Conservation (phyloP, 2,797 vertebrate species). For the Enteromius trimaculatus region DNA sequence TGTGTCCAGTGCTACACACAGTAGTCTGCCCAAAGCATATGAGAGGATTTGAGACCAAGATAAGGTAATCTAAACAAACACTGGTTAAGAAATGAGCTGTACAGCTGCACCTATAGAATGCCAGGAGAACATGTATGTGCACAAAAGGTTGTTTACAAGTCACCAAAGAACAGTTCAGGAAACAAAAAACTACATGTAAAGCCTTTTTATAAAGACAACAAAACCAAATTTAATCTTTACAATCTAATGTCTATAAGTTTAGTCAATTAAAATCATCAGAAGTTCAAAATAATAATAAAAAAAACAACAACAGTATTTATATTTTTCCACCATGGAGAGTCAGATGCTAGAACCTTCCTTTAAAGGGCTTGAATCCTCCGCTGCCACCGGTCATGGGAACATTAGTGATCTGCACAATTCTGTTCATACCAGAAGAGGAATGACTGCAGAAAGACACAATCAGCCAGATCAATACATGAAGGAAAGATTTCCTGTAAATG, state of each 20-base stretch:
- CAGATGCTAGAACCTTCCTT: slow-evolving; percentile 87
- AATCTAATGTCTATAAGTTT: slow-evolving; percentile 61
- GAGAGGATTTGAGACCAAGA: slow-evolving; percentile 57
- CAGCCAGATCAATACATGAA: not conserved
- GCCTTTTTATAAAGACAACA: slow-evolving; percentile 74
- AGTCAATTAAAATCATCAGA: slow-evolving; percentile 71
- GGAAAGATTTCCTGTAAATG: not conserved
- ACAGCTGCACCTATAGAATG: slow-evolving; percentile 63
- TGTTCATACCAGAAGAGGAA: slow-evolving; percentile 89
- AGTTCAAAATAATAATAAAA: slow-evolving; percentile 66
- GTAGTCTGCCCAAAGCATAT: slow-evolving; percentile 24
- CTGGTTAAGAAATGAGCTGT: slow-evolving; percentile 59
- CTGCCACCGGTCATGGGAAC: slow-evolving; percentile 88
- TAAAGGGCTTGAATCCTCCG: slow-evolving; percentile 94
- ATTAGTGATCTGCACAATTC: slow-evolving; percentile 96
- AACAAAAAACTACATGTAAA: slow-evolving; percentile 61
- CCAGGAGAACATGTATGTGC: slow-evolving; percentile 67
- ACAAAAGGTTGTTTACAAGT: slow-evolving; percentile 62
- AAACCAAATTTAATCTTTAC: slow-evolving; percentile 63
- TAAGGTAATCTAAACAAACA: slow-evolving; percentile 57
- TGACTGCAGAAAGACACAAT: slow-evolving; percentile 80
- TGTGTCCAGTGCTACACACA: slow-evolving; percentile 36
- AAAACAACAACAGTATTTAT: slow-evolving; percentile 79
- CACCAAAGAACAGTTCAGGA: slow-evolving; percentile 68
- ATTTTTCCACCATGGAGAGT: slow-evolving; percentile 64